Evolutionary conservation across 2,113 vertebrate genomes (phyloP).

Genomic region (Pipa parva): DNA sequence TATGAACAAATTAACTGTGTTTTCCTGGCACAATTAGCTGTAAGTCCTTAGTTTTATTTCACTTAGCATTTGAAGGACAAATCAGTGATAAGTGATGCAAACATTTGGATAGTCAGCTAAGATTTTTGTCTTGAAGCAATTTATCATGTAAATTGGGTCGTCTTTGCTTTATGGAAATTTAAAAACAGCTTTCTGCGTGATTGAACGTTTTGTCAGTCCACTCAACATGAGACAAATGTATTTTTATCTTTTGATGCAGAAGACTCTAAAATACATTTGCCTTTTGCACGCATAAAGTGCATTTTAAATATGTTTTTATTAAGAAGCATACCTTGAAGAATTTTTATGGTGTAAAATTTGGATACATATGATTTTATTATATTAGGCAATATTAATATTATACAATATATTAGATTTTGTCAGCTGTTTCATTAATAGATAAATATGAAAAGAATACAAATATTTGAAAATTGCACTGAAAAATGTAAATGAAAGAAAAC

Average conservation of each 20-base stretch:
- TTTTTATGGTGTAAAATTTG: too few relatives aligned
- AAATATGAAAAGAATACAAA: too few relatives aligned
- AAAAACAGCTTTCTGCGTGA: constrained; percentile 83
- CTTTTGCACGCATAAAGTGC: neutral
- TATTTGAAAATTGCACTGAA: too few relatives aligned
- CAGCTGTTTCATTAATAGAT: too few relatives aligned
- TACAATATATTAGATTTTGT: too few relatives aligned
- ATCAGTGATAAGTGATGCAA: constrained; percentile 68
- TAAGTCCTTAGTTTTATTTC: constrained; percentile 65
- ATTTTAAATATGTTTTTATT: neutral
- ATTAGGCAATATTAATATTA: too few relatives aligned
- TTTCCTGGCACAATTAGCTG: constrained; percentile 67
- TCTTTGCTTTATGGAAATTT: constrained; percentile 81
- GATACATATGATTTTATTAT: too few relatives aligned
- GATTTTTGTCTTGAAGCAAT: constrained; percentile 74
- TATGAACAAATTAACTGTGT: constrained; percentile 60
- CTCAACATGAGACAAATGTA: constrained; percentile 69
- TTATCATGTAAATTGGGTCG: constrained; percentile 84
- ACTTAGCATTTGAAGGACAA: constrained; percentile 67
- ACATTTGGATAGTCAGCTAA: constrained; percentile 66
- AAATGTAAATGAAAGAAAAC: too few relatives aligned
- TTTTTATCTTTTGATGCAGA: constrained; percentile 61
- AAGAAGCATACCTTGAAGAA: too few relatives aligned
- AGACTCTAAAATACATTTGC: constrained; percentile 20
- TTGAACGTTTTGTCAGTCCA: constrained; percentile 77